Conservation (phyloP, 2,113 vertebrate genomes). For the Mesocricetus auratus region DNA sequence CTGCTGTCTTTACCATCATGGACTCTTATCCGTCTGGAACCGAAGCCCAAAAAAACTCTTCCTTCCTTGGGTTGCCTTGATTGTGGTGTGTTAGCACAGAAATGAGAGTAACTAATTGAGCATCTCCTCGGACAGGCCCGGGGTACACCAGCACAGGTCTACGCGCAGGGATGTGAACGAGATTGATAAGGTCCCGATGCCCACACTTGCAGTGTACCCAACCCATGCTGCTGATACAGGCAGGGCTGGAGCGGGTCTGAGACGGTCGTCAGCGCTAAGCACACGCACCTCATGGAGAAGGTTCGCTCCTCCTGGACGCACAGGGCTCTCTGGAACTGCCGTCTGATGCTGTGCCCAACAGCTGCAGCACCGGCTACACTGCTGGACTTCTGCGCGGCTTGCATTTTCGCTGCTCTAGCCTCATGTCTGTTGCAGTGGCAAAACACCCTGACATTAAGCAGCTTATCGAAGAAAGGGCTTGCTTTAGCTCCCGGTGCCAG, state of each 20-base stretch:
- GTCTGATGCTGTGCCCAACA: fast-evolving
- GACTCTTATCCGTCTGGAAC: not conserved
- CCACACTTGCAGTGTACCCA: not conserved
- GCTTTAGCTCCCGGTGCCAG: too few relatives aligned
- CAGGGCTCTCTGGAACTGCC: not conserved
- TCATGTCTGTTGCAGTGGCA: too few relatives aligned
- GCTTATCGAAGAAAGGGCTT: not conserved
- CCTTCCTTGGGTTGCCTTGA: not conserved
- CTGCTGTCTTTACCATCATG: not conserved
- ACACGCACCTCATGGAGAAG: fast-evolving
- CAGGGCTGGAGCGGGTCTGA: not conserved
- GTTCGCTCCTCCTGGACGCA: not conserved
- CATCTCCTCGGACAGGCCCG: not conserved
- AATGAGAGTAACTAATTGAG: not conserved
- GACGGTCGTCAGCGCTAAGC: too few relatives aligned
- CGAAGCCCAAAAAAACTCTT: not conserved
- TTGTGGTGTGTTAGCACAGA: not conserved
- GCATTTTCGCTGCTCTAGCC: not conserved
- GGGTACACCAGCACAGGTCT: not conserved
- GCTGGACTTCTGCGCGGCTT: not conserved
- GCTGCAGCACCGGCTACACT: not conserved
- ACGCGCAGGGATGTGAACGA: not conserved
- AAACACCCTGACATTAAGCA: not conserved
- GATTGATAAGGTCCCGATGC: too few relatives aligned
- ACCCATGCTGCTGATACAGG: not conserved